Evolutionary conservation across 2,797 vertebrate genomes (phyloP), one percentile per base, ranked within the genome.

Genomic region (Caiman crocodilus): DNA sequence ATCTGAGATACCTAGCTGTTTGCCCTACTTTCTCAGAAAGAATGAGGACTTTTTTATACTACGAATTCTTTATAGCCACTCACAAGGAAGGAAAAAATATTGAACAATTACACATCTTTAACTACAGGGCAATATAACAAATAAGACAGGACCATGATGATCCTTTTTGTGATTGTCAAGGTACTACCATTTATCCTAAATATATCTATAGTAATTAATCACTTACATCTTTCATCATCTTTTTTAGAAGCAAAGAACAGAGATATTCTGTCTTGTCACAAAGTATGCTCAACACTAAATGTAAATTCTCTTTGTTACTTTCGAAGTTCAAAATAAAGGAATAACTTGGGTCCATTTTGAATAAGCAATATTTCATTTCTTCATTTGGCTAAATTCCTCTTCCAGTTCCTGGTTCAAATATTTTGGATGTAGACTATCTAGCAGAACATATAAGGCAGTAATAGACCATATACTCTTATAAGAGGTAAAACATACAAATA

Each of bases 401-500:
- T 93, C 67, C 2, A 21, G 10, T 50, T 50, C 42, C 10, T 74
- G 82, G 76, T 94, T 76, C 88, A 87, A 94, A 84, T 57, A 95
- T 91, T 79, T 88, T 88, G 94, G 76, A 77, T 79, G 69, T 64
- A 85, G 87, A 93, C 90, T 77, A 91, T 89, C 78, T 95, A 83
- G 86, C 80, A 94, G 60, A 84, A 15, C 64, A 88, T 0, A 71
- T 30, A 55, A 75, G 14, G 75, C 50, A 58, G 74, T 58, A 7
- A 71, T 35, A 71, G 94, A 92, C 23, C 90, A 84, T 93, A 35
- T 92, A 91, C 84, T 82, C 92, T 85, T 92, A 35, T 87, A 92
- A 93, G 42, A 15, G 35, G 89, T 88, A 95, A 95, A 90, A 92
- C 81, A 91, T 93, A 77, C 71, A 95, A 93, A 92, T 88, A 30